Percentiles rank a stretch among this genome's conserved stretches.
Evolutionary conservation across 2,113 vertebrate species (phyloP).

Genomic region (Cottus gobio): DNA sequence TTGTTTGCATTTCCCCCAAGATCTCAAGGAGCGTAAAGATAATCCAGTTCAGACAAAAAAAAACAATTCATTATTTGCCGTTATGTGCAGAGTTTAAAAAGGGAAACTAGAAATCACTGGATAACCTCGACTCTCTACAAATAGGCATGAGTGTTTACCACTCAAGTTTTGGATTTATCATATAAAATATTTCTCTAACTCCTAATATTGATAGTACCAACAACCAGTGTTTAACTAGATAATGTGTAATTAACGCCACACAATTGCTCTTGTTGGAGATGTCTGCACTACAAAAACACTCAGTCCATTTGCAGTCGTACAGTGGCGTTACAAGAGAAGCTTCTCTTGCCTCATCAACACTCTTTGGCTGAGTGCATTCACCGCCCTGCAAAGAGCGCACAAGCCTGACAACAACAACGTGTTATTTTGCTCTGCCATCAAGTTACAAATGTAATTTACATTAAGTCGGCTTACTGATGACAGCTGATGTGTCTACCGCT

Average conservation of each 20-base stretch:
- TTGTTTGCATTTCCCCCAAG: not conserved
- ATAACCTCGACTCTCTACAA: not conserved
- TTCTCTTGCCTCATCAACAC: too few species aligned
- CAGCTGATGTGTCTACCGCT: too few species aligned
- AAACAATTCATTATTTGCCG: not conserved
- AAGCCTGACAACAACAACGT: not conserved
- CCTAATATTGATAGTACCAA: not conserved
- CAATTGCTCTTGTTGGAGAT: not conserved
- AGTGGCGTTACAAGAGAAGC: not conserved
- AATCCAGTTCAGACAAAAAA: conserved; percentile 14
- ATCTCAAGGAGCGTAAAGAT: not conserved
- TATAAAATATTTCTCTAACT: not conserved
- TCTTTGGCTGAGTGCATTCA: not conserved
- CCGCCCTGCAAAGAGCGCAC: not conserved
- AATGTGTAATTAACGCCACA: too few species aligned
- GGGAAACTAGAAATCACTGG: not conserved
- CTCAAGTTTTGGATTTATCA: not conserved
- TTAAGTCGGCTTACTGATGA: too few species aligned
- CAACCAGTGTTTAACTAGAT: not conserved
- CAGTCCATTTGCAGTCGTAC: too few species aligned
- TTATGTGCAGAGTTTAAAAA: not conserved
- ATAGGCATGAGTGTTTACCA: not conserved
- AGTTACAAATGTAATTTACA: not conserved
- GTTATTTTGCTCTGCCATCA: not conserved
- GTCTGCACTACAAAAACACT: not conserved